Evolutionary conservation across 2,888 invertebrate species (phyloP).

Genomic region (Vandiemenella viatica): DNA sequence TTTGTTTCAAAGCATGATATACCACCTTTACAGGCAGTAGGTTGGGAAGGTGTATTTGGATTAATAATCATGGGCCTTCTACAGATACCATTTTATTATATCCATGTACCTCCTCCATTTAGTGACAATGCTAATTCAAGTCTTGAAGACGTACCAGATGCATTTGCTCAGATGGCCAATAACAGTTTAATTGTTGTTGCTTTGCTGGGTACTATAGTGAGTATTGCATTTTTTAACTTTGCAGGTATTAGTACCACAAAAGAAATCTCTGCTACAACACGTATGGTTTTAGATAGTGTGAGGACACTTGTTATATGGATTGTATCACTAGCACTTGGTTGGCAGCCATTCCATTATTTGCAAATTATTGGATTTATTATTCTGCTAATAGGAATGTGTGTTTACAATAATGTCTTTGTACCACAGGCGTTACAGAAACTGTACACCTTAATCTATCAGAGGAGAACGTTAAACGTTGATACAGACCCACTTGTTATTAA

Average conservation of each 20-base stretch:
- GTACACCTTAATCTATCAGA: too few species aligned
- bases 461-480: too few species aligned
- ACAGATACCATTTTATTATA: constrained; percentile 67
- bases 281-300: constrained; percentile 80
- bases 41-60: constrained; percentile 84
- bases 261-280: constrained; percentile 79
- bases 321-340: constrained; percentile 54
- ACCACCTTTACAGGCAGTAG: constrained; percentile 79
- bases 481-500: too few species aligned
- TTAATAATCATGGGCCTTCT: constrained; percentile 43
- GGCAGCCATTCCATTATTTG: constrained; percentile 67
- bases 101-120: constrained; percentile 59
- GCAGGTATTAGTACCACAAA: constrained; percentile 85
- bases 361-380: constrained; percentile 67
- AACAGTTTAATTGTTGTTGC: constrained; percentile 40
- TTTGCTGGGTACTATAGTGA: constrained; percentile 56
- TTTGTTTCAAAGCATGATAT: constrained; percentile 71
- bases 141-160: constrained; percentile 75
- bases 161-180: constrained; percentile 64
- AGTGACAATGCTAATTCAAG: constrained; percentile 55
- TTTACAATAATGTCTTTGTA: constrained; percentile 49
- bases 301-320: constrained; percentile 84
- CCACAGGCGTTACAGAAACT: too few species aligned
- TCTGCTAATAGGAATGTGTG: constrained; percentile 63
- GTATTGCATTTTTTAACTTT: constrained; percentile 88